Base-by-base conservation (phyloP, 2,888 invertebrate species). In the Caenorhabditis drosophilae region DNA sequence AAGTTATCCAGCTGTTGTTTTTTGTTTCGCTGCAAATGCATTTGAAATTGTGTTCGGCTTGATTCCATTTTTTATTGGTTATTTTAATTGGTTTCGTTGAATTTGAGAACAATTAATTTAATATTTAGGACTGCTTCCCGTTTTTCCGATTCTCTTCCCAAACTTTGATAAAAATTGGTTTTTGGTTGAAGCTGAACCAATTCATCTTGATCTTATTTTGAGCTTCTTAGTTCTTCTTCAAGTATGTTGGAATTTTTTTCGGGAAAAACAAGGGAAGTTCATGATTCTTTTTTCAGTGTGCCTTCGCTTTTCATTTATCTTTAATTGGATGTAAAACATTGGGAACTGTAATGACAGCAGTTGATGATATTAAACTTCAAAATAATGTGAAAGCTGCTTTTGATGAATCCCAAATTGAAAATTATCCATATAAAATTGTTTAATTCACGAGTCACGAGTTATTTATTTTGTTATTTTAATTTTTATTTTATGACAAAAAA, bases 101-200 rank as follows among this genome's bases (percentile, higher is more conserved):
- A 22, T 27, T 42, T 46, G 7, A 18, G 2, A 20, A 40, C 4
- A 3, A 38, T 27, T 20, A 45, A 36, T 36, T 36, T 36, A 4
- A 16, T 15, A 4, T 66, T 22, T 46, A 66, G 66, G 66, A 20
- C 60, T 66, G 16, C 60, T 66, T 53, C 66, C 66, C 34, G 23
- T 60, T 0, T 60, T 66, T 38, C 59, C 66, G n/a, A 54, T 47
- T 27, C 27, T 66, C 11, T 66, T 66, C 46, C 66, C 66, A 27
- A 52, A 53, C 34, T 56, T 45, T 26, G 56, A 60, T 34, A 26
- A 27, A 20, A 44, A 52, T 20, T 41, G 58, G 31, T 46, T 66
- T 12, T 35, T 66, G 16, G 18, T 53, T 7, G 45, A 49, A 18
- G 48, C 31, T 18, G 66, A 66, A 26, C 52, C 52, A 25, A 31